Conservation (phyloP, 2,888 invertebrate genomes). For the Stenodema calcarata region DNA sequence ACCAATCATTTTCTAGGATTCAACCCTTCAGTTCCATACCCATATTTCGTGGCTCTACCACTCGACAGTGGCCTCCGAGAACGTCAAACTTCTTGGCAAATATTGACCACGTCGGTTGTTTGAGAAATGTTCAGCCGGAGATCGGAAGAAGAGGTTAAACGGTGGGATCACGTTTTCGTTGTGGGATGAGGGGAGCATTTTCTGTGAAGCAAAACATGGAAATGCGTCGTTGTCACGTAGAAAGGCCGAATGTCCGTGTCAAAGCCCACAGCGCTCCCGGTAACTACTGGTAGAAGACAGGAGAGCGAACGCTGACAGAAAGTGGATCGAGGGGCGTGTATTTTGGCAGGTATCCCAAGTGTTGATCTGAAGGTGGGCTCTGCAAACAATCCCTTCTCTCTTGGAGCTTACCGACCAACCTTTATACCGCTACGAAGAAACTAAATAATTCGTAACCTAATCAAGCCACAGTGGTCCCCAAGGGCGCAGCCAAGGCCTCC, state of each 20-base stretch:
- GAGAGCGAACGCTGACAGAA: background rate
- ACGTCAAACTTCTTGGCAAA: background rate
- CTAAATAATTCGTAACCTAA: slow-evolving; percentile 41
- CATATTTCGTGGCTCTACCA: no score
- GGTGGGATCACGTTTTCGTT: background rate
- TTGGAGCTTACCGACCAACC: background rate
- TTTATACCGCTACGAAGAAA: slow-evolving; percentile 18
- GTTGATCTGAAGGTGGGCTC: slow-evolving; percentile 4
- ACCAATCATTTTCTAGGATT: no score
- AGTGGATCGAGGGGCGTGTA: background rate
- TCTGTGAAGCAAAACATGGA: background rate
- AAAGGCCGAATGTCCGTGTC: background rate
- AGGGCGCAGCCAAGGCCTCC: background rate
- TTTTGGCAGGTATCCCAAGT: slow-evolving; percentile 24
- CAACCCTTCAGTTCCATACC: no score
- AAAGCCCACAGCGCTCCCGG: background rate
- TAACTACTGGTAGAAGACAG: background rate
- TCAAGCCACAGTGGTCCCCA: slow-evolving; percentile 33
- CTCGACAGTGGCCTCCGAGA: no score
- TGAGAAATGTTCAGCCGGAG: background rate
- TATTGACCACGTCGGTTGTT: background rate
- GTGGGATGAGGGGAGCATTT: background rate
- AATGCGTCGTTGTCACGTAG: background rate
- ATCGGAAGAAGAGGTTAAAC: background rate
- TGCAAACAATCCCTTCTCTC: slow-evolving; percentile 9